A percentile compares a stretch with the other conserved stretches of the same genome.
Evolutionary conservation across 30 jellyfish, hydroid and myxozoan genomes (phyloP).

Genomic region (Mastigias papua): DNA sequence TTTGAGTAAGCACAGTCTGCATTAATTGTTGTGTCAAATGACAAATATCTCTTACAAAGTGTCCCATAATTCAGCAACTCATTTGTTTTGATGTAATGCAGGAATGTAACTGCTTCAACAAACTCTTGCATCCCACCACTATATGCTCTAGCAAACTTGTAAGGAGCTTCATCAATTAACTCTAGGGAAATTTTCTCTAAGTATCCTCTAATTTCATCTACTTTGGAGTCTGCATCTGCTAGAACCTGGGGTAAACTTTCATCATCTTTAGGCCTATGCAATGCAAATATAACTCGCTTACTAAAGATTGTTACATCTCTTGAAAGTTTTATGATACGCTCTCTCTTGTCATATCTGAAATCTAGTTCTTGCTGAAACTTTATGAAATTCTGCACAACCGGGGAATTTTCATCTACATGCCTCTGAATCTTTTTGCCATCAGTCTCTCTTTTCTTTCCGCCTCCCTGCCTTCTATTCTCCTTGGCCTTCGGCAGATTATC

Average conservation of each 20-base stretch:
- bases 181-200: constrained; percentile 68
- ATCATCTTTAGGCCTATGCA: constrained; percentile 70
- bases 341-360: constrained; percentile 75
- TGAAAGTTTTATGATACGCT: constrained; percentile 75
- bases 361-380: constrained; percentile 73
- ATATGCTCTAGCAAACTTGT: constrained; percentile 72
- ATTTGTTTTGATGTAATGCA: constrained; percentile 58
- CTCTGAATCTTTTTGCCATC: not conserved
- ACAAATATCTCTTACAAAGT: constrained; percentile 38
- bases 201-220: constrained; percentile 21
- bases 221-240: constrained; percentile 63
- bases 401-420: constrained; percentile 34
- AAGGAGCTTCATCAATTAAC: constrained; percentile 69
- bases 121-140: constrained; percentile 91
- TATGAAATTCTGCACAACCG: constrained; percentile 38
- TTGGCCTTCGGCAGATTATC: not conserved
- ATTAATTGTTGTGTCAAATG: not conserved
- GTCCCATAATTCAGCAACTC: constrained; percentile 64
- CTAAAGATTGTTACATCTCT: constrained; percentile 85
- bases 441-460: not conserved
- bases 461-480: too few relatives aligned
- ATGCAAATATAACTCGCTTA: constrained; percentile 75
- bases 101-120: constrained; percentile 85
- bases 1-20: not conserved
- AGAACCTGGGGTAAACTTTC: constrained; percentile 26